Evolutionary conservation across 2,797 vertebrate genomes (phyloP).

Genomic region (Danio tinwini): DNA sequence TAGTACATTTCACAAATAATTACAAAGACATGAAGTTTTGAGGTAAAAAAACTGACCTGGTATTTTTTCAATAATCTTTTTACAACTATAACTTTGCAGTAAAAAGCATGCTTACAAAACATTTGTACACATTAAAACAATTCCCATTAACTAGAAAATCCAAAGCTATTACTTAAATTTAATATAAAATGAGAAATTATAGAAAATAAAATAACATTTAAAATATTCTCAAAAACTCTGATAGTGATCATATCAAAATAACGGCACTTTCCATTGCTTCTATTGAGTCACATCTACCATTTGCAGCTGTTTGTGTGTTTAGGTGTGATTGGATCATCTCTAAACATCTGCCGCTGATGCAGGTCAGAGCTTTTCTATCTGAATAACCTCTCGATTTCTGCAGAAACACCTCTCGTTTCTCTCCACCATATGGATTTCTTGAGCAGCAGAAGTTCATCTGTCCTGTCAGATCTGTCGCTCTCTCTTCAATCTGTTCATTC

Average conservation of each 20-base stretch:
- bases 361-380: background rate
- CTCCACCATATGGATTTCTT: slow-evolving; percentile 52
- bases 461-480: slow-evolving; percentile 48
- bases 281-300: background rate
- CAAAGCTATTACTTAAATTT: too few species aligned
- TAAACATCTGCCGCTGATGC: background rate
- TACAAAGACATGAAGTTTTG: too few species aligned
- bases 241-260: background rate
- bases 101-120: too few species aligned
- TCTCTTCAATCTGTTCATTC: slow-evolving; percentile 53
- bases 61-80: too few species aligned
- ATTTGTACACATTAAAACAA: too few species aligned
- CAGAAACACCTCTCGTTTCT: slow-evolving; percentile 20
- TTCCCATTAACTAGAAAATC: too few species aligned
- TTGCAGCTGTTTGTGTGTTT: background rate
- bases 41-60: too few species aligned
- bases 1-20: too few species aligned
- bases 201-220: too few species aligned
- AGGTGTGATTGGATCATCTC: background rate
- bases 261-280: background rate
- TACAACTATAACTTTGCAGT: too few species aligned
- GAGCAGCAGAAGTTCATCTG: slow-evolving; percentile 54
- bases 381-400: background rate
- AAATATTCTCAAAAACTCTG: background rate
- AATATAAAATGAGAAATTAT: too few species aligned